Evolutionary conservation across 53 echinoderm and acorn worm genomes (phyloP).

Genomic region (Mesocentrotus franciscanus): DNA sequence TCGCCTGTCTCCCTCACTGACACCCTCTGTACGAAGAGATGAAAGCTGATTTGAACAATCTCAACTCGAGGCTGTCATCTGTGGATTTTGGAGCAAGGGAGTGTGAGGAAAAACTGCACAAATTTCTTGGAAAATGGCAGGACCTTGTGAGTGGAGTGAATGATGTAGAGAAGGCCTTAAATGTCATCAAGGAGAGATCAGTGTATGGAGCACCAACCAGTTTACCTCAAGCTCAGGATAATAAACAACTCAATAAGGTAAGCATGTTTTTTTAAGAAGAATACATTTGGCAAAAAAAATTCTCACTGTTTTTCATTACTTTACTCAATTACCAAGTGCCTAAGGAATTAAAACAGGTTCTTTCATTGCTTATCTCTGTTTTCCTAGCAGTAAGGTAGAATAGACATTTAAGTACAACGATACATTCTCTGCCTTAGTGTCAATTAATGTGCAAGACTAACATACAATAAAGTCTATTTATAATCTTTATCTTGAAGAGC

Average conservation of each 20-base stretch:
- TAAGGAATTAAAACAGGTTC: too few relatives aligned
- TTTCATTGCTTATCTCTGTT: too few relatives aligned
- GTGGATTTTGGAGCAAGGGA: slow-evolving; percentile 58
- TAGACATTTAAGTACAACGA: too few relatives aligned
- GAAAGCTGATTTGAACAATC: slow-evolving; percentile 69
- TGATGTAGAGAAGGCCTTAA: slow-evolving; percentile 73
- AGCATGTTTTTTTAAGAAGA: too few relatives aligned
- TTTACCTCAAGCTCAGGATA: slow-evolving; percentile 75
- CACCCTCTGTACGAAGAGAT: slow-evolving; percentile 65
- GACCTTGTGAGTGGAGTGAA: slow-evolving; percentile 71
- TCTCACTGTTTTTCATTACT: too few relatives aligned
- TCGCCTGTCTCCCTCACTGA: slow-evolving; percentile 77
- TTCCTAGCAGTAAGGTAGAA: too few relatives aligned
- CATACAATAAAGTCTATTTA: too few relatives aligned
- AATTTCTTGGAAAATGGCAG: slow-evolving; percentile 79
- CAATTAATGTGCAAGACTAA: too few relatives aligned
- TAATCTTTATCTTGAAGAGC: too few relatives aligned
- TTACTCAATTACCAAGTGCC: too few relatives aligned
- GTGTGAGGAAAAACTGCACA: slow-evolving; percentile 73
- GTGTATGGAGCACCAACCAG: slow-evolving; percentile 72
- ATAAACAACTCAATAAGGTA: slow-evolving; percentile 83
- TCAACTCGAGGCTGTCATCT: slow-evolving; percentile 70
- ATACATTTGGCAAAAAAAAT: too few relatives aligned
- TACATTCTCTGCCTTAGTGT: too few relatives aligned
- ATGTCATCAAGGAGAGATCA: slow-evolving; percentile 65